phyloP scores from a whole-genome alignment of 2,113 vertebrate species.

The Recurvirostra avosetta region DNA sequence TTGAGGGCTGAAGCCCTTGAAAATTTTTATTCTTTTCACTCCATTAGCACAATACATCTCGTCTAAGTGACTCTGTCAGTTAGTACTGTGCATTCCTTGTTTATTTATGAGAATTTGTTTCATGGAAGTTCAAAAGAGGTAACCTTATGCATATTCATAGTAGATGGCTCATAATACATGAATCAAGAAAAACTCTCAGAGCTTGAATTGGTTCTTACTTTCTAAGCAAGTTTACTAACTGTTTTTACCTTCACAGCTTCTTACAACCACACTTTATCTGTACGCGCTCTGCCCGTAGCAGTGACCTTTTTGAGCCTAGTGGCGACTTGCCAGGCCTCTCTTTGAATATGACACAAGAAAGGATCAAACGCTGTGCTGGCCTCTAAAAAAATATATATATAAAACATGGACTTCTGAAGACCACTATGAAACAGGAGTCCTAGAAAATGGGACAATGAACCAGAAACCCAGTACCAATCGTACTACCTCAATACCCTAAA shows the following conservation, averaged over 20 bases:
- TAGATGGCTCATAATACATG: conserved; percentile 71
- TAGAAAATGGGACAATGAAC: conserved; percentile 29
- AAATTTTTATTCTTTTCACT: conserved; percentile 84
- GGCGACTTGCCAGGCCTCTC: neutral
- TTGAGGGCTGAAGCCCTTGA: conserved; percentile 84
- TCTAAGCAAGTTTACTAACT: conserved; percentile 22
- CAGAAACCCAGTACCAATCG: neutral
- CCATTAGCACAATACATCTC: conserved; percentile 76
- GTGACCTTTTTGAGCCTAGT: neutral
- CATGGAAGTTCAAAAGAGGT: conserved; percentile 82
- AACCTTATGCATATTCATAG: conserved; percentile 81
- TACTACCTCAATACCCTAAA: conserved; percentile 28
- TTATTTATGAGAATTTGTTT: conserved; percentile 87
- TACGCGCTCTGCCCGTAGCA: neutral
- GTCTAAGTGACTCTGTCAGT: conserved; percentile 80
- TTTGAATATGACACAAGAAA: neutral
- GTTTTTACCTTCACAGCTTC: neutral
- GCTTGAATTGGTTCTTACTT: conserved; percentile 37
- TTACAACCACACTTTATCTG: neutral
- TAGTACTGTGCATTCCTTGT: conserved; percentile 75
- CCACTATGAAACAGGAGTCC: neutral
- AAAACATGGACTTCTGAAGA: conserved; percentile 1
- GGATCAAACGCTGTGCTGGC: neutral
- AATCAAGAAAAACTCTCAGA: conserved; percentile 68
- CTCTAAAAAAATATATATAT: neutral